A percentile compares a stretch with the other conserved stretches of the same genome.
Conservation (phyloP, 2,888 invertebrate genomes). For the Limnephilus marmoratus region DNA sequence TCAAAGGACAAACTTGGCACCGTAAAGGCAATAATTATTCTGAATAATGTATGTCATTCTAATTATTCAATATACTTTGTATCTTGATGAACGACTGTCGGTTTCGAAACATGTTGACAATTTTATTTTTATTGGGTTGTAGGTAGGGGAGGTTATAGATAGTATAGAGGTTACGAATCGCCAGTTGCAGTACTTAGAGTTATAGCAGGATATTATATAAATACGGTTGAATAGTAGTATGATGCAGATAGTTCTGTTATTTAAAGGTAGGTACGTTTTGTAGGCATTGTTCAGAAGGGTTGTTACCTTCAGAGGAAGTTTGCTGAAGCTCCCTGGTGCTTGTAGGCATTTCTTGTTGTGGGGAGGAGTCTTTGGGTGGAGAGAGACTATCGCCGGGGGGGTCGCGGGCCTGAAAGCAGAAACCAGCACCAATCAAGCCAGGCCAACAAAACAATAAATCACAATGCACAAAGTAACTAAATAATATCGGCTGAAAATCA, state of each 20-base stretch:
- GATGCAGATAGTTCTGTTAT: not conserved
- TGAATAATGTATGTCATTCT: too few species aligned
- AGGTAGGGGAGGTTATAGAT: too few species aligned
- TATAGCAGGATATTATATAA: too few species aligned
- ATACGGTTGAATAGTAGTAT: too few species aligned
- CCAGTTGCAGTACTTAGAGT: too few species aligned
- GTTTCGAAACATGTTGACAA: too few species aligned
- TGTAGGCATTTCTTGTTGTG: slow-evolving; percentile 28
- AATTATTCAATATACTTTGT: too few species aligned
- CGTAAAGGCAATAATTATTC: too few species aligned
- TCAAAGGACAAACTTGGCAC: too few species aligned
- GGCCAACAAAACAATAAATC: slow-evolving; percentile 19
- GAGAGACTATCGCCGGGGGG: not conserved
- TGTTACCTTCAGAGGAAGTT: slow-evolving; percentile 32
- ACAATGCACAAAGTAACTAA: not conserved
- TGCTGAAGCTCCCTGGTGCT: slow-evolving; percentile 20
- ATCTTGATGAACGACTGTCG: too few species aligned
- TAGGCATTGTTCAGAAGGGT: not conserved
- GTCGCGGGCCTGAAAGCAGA: slow-evolving; percentile 28
- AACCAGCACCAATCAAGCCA: slow-evolving; percentile 30
- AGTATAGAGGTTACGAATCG: too few species aligned
- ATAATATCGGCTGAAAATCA: not conserved
- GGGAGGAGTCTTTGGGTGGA: not conserved
- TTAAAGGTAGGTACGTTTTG: not conserved
- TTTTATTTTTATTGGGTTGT: too few species aligned